Conservation (phyloP, 1,140 invertebrate species). For the Orussus abietinus region DNA sequence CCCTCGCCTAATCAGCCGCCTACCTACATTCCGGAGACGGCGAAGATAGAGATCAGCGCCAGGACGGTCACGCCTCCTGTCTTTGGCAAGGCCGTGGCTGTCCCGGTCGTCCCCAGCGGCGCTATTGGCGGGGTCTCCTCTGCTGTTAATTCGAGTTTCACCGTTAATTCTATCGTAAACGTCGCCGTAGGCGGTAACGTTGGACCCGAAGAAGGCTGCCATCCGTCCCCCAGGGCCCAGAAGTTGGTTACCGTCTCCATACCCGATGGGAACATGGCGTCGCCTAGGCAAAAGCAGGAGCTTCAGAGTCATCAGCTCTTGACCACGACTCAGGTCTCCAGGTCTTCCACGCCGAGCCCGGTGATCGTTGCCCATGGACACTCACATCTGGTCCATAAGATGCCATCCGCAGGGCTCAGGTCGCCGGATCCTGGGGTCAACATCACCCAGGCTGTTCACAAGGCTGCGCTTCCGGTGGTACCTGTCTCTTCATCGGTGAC, state of each 20-base stretch:
- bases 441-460: too few species aligned
- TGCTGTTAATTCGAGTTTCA: too few species aligned
- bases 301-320: slow-evolving; percentile 36
- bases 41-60: slow-evolving; percentile 45
- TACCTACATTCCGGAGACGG: slow-evolving; percentile 49
- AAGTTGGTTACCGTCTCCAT: slow-evolving; percentile 24
- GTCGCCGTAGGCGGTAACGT: too few species aligned
- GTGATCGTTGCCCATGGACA: slow-evolving; percentile 52
- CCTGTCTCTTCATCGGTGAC: too few species aligned
- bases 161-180: too few species aligned
- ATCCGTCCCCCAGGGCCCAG: slow-evolving; percentile 29
- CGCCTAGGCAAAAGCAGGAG: slow-evolving; percentile 42
- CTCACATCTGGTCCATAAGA: slow-evolving; percentile 33
- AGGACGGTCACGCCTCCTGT: slow-evolving; percentile 37
- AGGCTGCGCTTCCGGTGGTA: too few species aligned
- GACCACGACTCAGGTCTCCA: slow-evolving; percentile 39
- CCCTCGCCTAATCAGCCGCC: slow-evolving; percentile 51
- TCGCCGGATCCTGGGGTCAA: too few species aligned
- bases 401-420: background rate
- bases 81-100: slow-evolving; percentile 29
- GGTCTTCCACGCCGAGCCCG: slow-evolving; percentile 51
- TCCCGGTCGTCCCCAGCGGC: too few species aligned
- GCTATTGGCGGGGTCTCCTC: too few species aligned
- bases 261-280: slow-evolving; percentile 23
- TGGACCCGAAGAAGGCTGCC: slow-evolving; percentile 22